Evolutionary conservation across 2,888 invertebrate genomes (phyloP), one percentile per base, ranked within the genome.

Genomic region (Lymantria dispar): DNA sequence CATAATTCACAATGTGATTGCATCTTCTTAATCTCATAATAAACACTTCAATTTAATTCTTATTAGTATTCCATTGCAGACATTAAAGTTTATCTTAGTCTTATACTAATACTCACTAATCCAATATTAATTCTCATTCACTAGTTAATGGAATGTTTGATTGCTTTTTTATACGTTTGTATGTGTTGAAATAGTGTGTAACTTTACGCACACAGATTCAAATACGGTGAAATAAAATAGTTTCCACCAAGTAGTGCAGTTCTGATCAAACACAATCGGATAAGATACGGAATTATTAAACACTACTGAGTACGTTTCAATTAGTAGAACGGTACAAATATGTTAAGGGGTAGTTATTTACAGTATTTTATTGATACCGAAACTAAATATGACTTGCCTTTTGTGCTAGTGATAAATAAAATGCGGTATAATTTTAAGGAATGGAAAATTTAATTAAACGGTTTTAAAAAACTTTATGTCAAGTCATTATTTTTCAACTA

Each of bases 201-300:
- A 1, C 3, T 8, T 8, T 13, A 31, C 10, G 30, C 36, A 33
- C 14, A 22, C 29, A 42, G 30, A 42, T 9, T 45, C 36, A 22
- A 22, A 22, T 36, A 39, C 37, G 7, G 10, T 9, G 36, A 29
- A 39, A 43, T 47, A 47, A 52, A 50, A 48, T 38, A 14, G 45
- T 49, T 50, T 50, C 36, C 39, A 46, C 50, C 29, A 43, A 43
- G n/a, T 54, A 36, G 22, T 37, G 47, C 33, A 45, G 56, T 11
- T 42, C 45, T 48, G 31, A 39, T 45, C 45, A 52, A 52, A 48
- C 43, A 48, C 54, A 54, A 49, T 56, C 52, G 59, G 54, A 52
- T 54, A 46, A 51, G 61, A 45, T 49, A 48, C 45, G 45, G 62
- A 64, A 66, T 62, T 60, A 66, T 64, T 65, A 53, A 65, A 57